These are phyloP conservation scores for Metridium senile DNA, from an alignment of 92 coral and sea anemone species.

Conservation along the genomic window DNA sequence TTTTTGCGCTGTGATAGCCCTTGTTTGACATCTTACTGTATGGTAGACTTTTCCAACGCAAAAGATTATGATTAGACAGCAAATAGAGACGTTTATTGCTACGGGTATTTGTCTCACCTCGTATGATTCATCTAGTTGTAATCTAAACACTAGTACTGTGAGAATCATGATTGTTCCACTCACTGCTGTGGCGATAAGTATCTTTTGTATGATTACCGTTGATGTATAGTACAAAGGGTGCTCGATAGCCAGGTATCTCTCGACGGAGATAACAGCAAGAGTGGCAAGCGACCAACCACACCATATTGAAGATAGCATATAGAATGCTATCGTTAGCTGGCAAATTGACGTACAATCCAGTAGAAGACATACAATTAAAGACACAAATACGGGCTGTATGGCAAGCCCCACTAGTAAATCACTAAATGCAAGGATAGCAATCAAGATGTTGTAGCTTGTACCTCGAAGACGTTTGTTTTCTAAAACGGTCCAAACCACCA, in stretches of 20 bases:
- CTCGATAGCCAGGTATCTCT: constrained; percentile 17
- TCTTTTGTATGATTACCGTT: neutral
- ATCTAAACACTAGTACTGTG: neutral
- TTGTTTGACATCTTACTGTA: neutral
- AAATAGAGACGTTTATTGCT: neutral
- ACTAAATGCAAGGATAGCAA: constrained; percentile 10
- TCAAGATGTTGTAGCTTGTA: constrained; percentile 15
- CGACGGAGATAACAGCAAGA: constrained; percentile 3
- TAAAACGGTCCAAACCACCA: constrained; percentile 14
- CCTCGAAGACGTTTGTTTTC: constrained; percentile 15
- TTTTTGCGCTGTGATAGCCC: neutral
- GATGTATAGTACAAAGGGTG: constrained; percentile 1
- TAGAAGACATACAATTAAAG: neutral
- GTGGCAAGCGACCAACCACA: neutral
- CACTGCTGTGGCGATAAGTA: neutral
- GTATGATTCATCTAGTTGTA: neutral
- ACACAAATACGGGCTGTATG: constrained; percentile 16
- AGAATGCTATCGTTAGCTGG: neutral
- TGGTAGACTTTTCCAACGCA: neutral
- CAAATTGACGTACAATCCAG: neutral
- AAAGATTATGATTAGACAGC: neutral
- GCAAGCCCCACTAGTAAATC: constrained; percentile 10
- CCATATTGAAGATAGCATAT: neutral
- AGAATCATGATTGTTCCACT: neutral
- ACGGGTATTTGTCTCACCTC: neutral